Percentiles rank a stretch among this genome's conserved stretches.
These are phyloP conservation scores for Mya arenaria DNA, from an alignment of 1,140 invertebrate species.

Conservation along the genomic window DNA sequence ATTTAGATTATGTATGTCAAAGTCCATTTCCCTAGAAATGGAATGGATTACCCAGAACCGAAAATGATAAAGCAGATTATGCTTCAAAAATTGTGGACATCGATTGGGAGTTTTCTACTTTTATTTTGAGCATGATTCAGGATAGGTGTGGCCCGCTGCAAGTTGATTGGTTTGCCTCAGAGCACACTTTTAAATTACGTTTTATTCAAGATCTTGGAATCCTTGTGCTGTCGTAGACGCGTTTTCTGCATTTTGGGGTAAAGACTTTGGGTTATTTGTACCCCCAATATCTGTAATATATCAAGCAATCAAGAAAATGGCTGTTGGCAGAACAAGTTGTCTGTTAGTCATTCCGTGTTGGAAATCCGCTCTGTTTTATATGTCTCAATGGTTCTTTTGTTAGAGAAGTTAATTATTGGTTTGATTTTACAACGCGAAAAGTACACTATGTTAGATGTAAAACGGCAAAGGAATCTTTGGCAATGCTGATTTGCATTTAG, in stretches of 20 bases:
- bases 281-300: neutral
- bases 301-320: neutral
- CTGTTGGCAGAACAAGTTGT: neutral
- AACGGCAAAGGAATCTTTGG: neutral
- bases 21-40: neutral
- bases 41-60: constrained; percentile 10
- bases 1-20: neutral
- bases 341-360: neutral
- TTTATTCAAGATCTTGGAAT: constrained; percentile 28
- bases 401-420: neutral
- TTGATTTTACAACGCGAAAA: neutral
- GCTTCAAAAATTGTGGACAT: constrained; percentile 20
- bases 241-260: neutral
- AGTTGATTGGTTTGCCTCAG: constrained; percentile 7
- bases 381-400: neutral
- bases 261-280: neutral
- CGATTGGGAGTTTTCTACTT: neutral
- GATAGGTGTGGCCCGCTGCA: neutral
- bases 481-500: neutral
- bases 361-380: neutral
- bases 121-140: neutral
- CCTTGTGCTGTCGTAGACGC: neutral
- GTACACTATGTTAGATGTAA: neutral
- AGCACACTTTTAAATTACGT: neutral
- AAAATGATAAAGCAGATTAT: constrained; percentile 17